Conservation (phyloP, 1,140 invertebrate genomes). For the Euglossa dilemma region DNA sequence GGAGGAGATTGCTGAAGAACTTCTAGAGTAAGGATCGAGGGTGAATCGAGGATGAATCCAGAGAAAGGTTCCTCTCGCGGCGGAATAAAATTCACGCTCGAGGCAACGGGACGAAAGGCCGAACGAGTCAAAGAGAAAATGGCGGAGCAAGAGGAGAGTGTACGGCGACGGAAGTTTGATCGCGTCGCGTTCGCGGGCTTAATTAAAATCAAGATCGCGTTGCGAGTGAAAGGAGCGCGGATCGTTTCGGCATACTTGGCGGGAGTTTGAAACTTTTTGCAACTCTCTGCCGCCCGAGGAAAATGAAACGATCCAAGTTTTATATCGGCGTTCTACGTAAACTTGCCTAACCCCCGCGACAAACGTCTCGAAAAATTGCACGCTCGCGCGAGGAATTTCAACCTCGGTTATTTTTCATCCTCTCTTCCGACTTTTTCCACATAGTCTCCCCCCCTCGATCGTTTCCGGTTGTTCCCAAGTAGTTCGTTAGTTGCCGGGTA, state of each 20-base stretch:
- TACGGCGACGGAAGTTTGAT: neutral
- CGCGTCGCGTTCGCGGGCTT: constrained; percentile 9
- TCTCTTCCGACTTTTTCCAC: neutral
- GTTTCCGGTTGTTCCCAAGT: too few relatives aligned
- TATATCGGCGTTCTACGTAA: constrained; percentile 20
- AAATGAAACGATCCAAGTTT: constrained; percentile 32
- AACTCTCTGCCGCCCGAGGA: neutral
- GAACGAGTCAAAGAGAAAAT: constrained; percentile 6
- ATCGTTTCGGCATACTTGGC: constrained; percentile 8
- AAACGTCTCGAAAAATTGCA: constrained; percentile 21
- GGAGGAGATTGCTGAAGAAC: neutral
- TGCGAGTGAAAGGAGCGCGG: neutral
- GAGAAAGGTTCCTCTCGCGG: neutral
- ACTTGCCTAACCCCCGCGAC: constrained; percentile 29
- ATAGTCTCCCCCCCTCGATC: neutral
- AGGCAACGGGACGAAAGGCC: too few relatives aligned
- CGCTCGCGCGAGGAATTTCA: constrained; percentile 29
- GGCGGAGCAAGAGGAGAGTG: too few relatives aligned
- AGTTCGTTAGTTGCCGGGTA: too few relatives aligned
- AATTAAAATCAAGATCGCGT: constrained; percentile 32
- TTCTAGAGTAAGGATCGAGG: neutral
- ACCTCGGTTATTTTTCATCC: neutral
- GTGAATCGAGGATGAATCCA: neutral
- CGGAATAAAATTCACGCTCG: constrained; percentile 5
- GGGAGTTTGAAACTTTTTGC: constrained; percentile 1